Evolutionary conservation across 2,888 invertebrate genomes (phyloP), one percentile per base, ranked within the genome.

Genomic region (Portevinia maculata): DNA sequence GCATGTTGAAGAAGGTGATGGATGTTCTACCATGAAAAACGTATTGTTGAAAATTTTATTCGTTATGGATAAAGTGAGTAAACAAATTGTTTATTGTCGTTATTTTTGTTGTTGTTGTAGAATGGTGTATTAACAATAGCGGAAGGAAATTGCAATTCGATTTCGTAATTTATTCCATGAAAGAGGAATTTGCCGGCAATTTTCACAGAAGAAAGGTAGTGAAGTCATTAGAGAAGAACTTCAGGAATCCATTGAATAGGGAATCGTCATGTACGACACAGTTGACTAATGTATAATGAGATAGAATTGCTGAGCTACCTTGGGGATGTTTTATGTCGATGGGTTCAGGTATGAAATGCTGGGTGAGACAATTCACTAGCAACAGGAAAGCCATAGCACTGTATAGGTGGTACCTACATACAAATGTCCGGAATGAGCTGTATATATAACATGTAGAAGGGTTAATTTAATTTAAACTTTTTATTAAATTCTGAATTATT

Each of bases 81-180:
- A 74, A 65, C 74, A 74, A 64, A 50, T 48, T 74, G 37, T 28
- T 74, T 55, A 44, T 64, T 64, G 28, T 19, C 53, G 44, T 39
- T 67, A 32, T 62, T 60, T 32, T 15, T 60, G 59, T 48, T 69
- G 34, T 37, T 37, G n/a, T 34, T 19, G 34, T 15, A 21, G 64
- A 48, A 37, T 62, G 64, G 55, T 37, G 64, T 37, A 57, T 65
- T 65, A 64, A 74, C 55, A 65, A 74, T 55, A 55, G 64, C 64
- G 73, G 57, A 74, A 74, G 48, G 48, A 65, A 74, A 74, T 74
- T 74, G 73, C 73, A 64, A 65, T 74, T 50, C 48, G 64, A 74
- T 65, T 64, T 74, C 21, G 21, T 44, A 64, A 37, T 64, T 64
- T 37, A 19, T 7, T 24, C 37, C 13, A 53, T 44, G 44, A 65